These are phyloP conservation scores for Cryptosula pallasiana DNA, from an alignment of 2,888 invertebrate species.

Conservation along the genomic window DNA sequence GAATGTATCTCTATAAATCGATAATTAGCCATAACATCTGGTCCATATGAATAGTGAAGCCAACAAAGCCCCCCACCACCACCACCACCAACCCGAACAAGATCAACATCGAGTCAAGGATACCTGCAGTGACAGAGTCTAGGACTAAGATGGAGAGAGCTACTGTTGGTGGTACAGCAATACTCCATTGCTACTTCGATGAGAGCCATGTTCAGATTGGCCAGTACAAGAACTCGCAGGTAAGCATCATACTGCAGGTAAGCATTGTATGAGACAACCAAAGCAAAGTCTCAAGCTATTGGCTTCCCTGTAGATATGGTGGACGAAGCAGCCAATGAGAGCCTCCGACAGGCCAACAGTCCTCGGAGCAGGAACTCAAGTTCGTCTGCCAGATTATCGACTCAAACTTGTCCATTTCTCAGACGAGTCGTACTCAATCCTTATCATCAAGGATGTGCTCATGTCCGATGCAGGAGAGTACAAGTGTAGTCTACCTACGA, in stretches of 20 bases:
- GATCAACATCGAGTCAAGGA: conserved; percentile 25
- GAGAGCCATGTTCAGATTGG: not conserved
- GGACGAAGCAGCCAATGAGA: conserved; percentile 23
- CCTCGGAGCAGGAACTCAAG: conserved; percentile 18
- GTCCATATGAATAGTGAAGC: too few species aligned
- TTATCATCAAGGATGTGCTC: not conserved
- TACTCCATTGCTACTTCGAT: conserved; percentile 24
- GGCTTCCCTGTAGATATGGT: conserved; percentile 11
- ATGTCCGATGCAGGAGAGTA: conserved; percentile 13
- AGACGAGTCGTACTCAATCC: conserved; percentile 10
- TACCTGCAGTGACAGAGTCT: conserved; percentile 16
- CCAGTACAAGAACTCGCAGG: not conserved
- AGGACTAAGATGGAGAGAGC: conserved; percentile 1
- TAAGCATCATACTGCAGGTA: too few species aligned
- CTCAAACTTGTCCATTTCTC: conserved; percentile 12
- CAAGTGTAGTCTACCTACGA: conserved; percentile 25
- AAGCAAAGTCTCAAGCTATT: too few species aligned
- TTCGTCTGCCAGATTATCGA: conserved; percentile 22
- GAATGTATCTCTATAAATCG: too few species aligned
- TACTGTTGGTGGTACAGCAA: conserved; percentile 18
- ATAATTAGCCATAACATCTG: too few species aligned
- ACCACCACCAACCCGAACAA: conserved; percentile 14
- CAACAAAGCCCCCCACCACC: not conserved
- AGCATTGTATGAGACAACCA: too few species aligned
- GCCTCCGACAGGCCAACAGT: not conserved